These are phyloP conservation scores for Malurus leucopterus DNA, from an alignment of 2,797 vertebrate genomes.

Conservation along the genomic window DNA sequence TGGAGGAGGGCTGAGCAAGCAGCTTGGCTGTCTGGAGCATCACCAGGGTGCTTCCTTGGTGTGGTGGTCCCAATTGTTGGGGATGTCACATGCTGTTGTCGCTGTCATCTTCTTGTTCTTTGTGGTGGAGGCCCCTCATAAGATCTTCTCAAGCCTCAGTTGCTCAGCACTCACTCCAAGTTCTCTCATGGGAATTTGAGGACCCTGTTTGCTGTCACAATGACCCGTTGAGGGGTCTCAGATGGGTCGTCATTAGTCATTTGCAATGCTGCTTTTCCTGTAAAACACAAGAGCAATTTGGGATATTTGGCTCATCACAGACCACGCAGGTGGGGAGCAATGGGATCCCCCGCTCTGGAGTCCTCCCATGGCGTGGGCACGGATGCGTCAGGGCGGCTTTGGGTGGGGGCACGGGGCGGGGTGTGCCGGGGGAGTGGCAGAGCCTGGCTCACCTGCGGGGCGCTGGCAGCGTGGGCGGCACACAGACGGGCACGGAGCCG, in stretches of 20 bases:
- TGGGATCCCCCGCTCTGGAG: background rate
- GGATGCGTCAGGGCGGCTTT: background rate
- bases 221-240: fast-evolving
- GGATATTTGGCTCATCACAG: background rate
- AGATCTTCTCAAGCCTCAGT: background rate
- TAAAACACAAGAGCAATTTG: background rate
- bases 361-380: background rate
- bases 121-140: fast-evolving
- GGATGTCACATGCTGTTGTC: fast-evolving
- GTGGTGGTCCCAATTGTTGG: fast-evolving
- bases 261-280: background rate
- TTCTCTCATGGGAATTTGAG: fast-evolving
- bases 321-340: fast-evolving
- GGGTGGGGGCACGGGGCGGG: constrained; percentile 9
- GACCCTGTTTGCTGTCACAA: fast-evolving
- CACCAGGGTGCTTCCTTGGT: fast-evolving
- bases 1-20: background rate
- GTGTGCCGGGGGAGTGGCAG: background rate
- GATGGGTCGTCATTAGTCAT: fast-evolving
- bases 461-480: background rate
- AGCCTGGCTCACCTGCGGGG: background rate
- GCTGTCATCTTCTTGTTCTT: background rate
- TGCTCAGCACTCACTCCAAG: background rate
- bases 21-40: fast-evolving
- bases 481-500: background rate